Evolutionary conservation across 2,113 vertebrate genomes (phyloP).

Genomic region (Aptenodytes patagonicus): DNA sequence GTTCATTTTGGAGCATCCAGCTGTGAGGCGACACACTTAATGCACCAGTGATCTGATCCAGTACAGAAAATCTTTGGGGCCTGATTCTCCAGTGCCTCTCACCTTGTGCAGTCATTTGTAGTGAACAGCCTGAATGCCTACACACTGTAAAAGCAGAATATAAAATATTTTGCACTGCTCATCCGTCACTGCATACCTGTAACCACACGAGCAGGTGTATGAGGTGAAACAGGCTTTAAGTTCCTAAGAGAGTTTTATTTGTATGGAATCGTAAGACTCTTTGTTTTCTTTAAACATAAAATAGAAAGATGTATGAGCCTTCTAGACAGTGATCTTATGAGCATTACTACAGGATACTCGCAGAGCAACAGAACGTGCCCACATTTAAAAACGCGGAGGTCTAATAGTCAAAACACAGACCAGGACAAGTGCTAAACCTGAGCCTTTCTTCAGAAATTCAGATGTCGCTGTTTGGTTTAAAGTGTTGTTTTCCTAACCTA

Average conservation of each 20-base stretch:
- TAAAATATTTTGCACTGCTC: not conserved
- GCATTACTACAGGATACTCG: not conserved
- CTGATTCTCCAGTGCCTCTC: constrained; percentile 37
- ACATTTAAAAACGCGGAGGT: not conserved
- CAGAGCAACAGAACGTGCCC: not conserved
- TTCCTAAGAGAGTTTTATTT: not conserved
- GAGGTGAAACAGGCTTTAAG: not conserved
- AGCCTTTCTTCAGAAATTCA: not conserved
- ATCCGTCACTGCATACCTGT: not conserved
- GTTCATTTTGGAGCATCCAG: constrained; percentile 62
- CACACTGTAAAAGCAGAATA: constrained; percentile 7
- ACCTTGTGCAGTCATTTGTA: constrained; percentile 56
- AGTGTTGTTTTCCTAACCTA: not conserved
- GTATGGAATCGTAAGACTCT: not conserved
- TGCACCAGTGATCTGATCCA: constrained; percentile 57
- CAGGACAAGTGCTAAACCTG: not conserved
- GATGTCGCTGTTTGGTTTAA: not conserved
- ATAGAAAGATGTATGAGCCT: not conserved
- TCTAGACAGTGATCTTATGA: not conserved
- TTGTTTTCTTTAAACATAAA: not conserved
- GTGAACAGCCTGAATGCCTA: constrained; percentile 2
- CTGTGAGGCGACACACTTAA: constrained; percentile 67
- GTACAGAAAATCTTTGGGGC: constrained; percentile 58
- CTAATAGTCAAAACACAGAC: not conserved
- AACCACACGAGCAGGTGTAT: not conserved